Base-by-base conservation (phyloP, 2,888 invertebrate species). In the Microplitis manilae region DNA sequence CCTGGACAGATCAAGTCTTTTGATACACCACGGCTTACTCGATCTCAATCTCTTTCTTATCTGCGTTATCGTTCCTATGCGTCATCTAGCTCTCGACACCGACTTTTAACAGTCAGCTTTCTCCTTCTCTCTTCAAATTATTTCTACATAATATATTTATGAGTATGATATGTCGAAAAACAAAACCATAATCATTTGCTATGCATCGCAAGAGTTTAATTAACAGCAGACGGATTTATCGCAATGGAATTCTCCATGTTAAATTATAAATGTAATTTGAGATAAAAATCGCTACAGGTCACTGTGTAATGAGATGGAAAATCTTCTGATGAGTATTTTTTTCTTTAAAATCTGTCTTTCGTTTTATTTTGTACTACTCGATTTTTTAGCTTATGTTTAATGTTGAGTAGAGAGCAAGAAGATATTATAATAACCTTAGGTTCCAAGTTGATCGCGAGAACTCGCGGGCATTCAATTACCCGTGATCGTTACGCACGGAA, bases 1-100 rank as follows among this genome's bases (percentile, higher is more conserved):
- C 50, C 50, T 20, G 67, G 67, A 72, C 81, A 82, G 84, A 84
- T 84, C 82, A 80, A 84, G 81, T 82, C 80, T 83, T 84, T 84
- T 83, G 84, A 84, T 84, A 71, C 38, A 67, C 65, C 71, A 67
- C 15, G 40, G 62, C 72, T 41, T 68, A n/a, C 68, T 39, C 50
- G 41, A 50, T 17, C 60, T n/a, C 30, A 75, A 70, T 62, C 61
- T 15, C 30, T 20, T 69, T 74, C 85, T 85, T 85, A 85, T 85
- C 85, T 78, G 67, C 77, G 79, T 80, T 82, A 84, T 85, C 79
- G 38, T 50, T 17, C 62, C 67, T 68, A 38, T 6, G 8, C 64
- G 15, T 62, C n/a, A 9, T 75, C 20, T 13, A 39, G 60, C 64
- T 70, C 59, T 65, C 9, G n/a, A 17, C 20, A 17, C 30, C 30